phyloP scores from a whole-genome alignment of 2,888 invertebrate genomes.

The Anoncus sp. region DNA sequence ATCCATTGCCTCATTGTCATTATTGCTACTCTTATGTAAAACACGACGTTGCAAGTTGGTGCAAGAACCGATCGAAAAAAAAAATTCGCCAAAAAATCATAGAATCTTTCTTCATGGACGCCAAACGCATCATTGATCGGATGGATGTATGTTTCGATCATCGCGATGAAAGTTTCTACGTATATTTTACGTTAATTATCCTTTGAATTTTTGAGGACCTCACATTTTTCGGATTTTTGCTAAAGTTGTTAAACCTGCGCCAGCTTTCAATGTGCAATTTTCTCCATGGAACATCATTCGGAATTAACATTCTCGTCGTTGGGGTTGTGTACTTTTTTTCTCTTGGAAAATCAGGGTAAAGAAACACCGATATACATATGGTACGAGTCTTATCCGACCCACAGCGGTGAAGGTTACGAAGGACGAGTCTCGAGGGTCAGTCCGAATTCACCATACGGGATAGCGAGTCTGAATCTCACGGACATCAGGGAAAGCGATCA shows the following conservation, averaged over 20 bases:
- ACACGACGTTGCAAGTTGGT: constrained; percentile 64
- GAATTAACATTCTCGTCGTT: constrained; percentile 73
- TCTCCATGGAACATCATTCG: constrained; percentile 72
- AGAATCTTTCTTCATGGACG: no score
- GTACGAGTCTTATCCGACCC: constrained; percentile 99
- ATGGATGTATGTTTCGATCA: no score
- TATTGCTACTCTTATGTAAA: constrained; percentile 60
- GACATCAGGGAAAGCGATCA: constrained; percentile 96
- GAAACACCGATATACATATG: constrained; percentile 99
- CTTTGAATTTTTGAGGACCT: neutral
- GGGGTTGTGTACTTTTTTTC: constrained; percentile 68
- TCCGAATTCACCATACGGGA: constrained; percentile 94
- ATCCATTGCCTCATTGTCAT: constrained; percentile 73
- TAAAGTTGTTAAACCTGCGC: constrained; percentile 36
- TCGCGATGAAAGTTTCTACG: no score
- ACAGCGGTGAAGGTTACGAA: constrained; percentile 97
- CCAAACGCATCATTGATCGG: no score
- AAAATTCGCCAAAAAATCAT: neutral
- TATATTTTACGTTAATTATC: no score
- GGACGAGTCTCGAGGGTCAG: constrained; percentile 95
- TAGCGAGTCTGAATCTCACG: constrained; percentile 97
- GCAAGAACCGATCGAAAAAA: constrained; percentile 68
- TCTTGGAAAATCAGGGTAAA: constrained; percentile 89
- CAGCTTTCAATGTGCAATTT: constrained; percentile 56
- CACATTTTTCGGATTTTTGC: neutral